Percentiles rank a stretch among this genome's conserved stretches.
These are phyloP conservation scores for Rhinogobio ventralis DNA, from an alignment of 2,797 vertebrate species.

Conservation along the genomic window DNA sequence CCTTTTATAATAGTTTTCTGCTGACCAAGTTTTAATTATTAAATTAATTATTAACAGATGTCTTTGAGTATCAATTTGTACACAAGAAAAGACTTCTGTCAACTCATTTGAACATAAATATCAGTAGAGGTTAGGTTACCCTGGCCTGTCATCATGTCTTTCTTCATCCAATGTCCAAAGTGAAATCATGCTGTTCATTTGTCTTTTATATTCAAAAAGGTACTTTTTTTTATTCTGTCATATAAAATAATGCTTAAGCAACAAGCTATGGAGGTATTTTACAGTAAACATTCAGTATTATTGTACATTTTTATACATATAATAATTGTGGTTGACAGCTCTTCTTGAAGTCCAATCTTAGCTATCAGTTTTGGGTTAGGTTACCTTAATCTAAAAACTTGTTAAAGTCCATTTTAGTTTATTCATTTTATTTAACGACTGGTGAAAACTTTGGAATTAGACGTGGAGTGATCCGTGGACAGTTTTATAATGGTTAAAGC, in stretches of 20 bases:
- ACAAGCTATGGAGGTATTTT: not conserved
- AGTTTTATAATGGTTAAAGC: no score
- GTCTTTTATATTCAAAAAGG: not conserved
- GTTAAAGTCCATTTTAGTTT: conserved; percentile 5
- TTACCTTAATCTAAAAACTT: not conserved
- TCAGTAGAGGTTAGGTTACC: conserved; percentile 40
- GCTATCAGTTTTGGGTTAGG: conserved; percentile 8
- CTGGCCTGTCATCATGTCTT: conserved; percentile 22
- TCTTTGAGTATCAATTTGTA: not conserved
- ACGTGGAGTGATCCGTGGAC: no score
- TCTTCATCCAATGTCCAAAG: conserved; percentile 1
- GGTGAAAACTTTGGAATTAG: not conserved
- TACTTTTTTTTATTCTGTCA: no score
- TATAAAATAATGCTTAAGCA: no score
- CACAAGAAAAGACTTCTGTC: not conserved
- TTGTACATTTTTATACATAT: not conserved
- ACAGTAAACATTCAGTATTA: not conserved
- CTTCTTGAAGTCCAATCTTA: not conserved
- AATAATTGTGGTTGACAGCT: no score
- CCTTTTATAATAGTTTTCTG: conserved; percentile 50
- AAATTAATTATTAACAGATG: conserved; percentile 50
- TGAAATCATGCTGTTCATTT: not conserved
- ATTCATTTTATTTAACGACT: not conserved
- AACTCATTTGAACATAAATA: not conserved
- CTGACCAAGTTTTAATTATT: conserved; percentile 17